Conservation (phyloP, 1,140 invertebrate genomes). For the Drosophila fuyamai region DNA sequence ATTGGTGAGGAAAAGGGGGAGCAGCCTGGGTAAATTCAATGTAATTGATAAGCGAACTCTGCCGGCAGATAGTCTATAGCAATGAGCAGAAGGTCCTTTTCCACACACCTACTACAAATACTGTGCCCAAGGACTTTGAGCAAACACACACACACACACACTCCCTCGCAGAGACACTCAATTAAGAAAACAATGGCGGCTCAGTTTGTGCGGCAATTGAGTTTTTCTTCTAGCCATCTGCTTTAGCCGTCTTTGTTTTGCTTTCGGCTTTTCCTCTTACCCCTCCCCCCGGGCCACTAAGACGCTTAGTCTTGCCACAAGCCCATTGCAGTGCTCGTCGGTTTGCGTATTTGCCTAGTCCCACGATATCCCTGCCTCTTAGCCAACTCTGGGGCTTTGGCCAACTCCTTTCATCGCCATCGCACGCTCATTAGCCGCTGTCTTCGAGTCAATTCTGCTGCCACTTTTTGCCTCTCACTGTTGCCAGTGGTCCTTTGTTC, state of each 20-base stretch:
- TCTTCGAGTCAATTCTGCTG: constrained; percentile 43
- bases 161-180: constrained; percentile 41
- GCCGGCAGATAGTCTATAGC: constrained; percentile 15
- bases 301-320: constrained; percentile 42
- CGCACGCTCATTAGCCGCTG: constrained; percentile 47
- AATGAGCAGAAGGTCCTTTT: constrained; percentile 8
- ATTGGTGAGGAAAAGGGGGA: constrained; percentile 27
- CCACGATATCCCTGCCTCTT: constrained; percentile 10
- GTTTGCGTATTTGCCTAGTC: constrained; percentile 45
- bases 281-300: constrained; percentile 25
- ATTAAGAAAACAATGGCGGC: constrained; percentile 62
- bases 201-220: constrained; percentile 58
- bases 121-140: constrained; percentile 10
- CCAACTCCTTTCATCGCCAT: constrained; percentile 12
- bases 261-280: constrained; percentile 23
- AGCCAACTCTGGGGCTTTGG: constrained; percentile 9
- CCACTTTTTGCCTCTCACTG: constrained; percentile 36
- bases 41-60: constrained; percentile 52
- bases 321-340: constrained; percentile 12
- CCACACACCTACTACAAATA: neutral
- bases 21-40: constrained; percentile 38
- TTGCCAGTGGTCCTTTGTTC: constrained; percentile 35
- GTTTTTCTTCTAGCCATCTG: constrained; percentile 43
- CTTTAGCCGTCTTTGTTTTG: constrained; percentile 36
- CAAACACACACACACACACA: constrained; percentile 30